Evolutionary conservation across 1,140 invertebrate species (phyloP), one percentile per base, ranked within the genome.

Genomic region (Meloidogyne floridensis): DNA sequence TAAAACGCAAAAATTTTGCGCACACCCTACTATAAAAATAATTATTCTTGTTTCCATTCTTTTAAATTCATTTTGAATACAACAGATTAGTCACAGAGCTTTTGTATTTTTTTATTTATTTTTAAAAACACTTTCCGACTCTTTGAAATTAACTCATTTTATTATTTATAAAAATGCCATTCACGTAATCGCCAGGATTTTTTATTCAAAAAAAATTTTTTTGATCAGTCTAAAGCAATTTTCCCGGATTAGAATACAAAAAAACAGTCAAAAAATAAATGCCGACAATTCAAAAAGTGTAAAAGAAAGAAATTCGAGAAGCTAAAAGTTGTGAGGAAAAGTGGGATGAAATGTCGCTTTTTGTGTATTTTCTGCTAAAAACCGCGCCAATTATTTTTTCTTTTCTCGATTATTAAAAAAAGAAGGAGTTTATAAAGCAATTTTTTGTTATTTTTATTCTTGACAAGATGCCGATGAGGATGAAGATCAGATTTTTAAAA

Each of bases 401-500:
- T 32, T 65, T 65, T 47, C 59, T 65, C 59, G 59, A 65, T 65
- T 65, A 65, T 65, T 65, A 7, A n/a, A n/a, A 65, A 65, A 4
- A 59, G 59, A 4, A 59, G 59, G 3, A 18, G 59, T n/a, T 15
- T n/a, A 4, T 7, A 18, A 7, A 65, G n/a, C 0, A n/a, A 65
- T 65, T 65, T 59, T 59, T 65, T 65, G 56, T 59, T 15, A n/a
- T 47, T 47, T 65, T 65, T n/a, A n/a, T 65, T 59, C n/a, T 65
- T 65, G 59, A 65, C 59, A 65, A 65, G 59, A 65, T 15, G 59
- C 59, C 59, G 59, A 65, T 65, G 59, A 18, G 59, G 59, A 65
- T 65, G 59, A 65, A 65, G 59, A 65, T 65, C 59, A 65, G 59
- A n/a, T 65, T 65, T 65, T 65, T 65, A n/a, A n/a, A 65, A 65